A percentile compares a stretch with the other conserved stretches of the same genome.
Conservation (phyloP, 2,888 invertebrate species). For the Tholera decimalis region DNA sequence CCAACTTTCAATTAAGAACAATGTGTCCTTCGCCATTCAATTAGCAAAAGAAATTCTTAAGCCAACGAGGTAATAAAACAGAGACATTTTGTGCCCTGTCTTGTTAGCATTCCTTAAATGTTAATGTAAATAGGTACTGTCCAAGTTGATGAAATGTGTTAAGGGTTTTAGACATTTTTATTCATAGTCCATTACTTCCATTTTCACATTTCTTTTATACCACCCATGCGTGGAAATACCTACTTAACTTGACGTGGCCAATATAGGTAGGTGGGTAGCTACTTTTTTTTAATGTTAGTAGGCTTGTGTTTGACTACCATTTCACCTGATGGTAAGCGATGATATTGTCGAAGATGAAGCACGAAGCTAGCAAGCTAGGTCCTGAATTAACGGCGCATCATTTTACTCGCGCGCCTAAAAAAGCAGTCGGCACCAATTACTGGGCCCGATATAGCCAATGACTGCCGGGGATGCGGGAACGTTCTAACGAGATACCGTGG, state of each 20-base stretch:
- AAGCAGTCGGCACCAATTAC: too few relatives aligned
- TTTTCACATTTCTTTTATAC: background rate
- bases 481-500: too few relatives aligned
- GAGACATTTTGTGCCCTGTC: conserved; percentile 30
- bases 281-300: background rate
- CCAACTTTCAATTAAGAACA: conserved; percentile 56
- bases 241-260: background rate
- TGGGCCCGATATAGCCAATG: too few relatives aligned
- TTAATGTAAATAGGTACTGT: conserved; percentile 32
- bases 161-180: conserved; percentile 32
- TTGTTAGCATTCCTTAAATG: conserved; percentile 43
- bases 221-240: background rate
- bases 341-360: too few relatives aligned
- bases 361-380: too few relatives aligned
- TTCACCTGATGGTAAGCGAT: too few relatives aligned
- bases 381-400: too few relatives aligned
- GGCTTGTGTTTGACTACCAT: too few relatives aligned
- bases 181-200: too few relatives aligned
- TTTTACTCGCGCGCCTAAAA: too few relatives aligned
- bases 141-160: conserved; percentile 7
- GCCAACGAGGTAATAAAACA: conserved; percentile 45
- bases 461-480: too few relatives aligned
- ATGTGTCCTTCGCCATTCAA: conserved; percentile 42
- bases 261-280: background rate
- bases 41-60: conserved; percentile 46